These are phyloP conservation scores for Mycteria americana DNA, from an alignment of 2,797 vertebrate species.

Conservation along the genomic window DNA sequence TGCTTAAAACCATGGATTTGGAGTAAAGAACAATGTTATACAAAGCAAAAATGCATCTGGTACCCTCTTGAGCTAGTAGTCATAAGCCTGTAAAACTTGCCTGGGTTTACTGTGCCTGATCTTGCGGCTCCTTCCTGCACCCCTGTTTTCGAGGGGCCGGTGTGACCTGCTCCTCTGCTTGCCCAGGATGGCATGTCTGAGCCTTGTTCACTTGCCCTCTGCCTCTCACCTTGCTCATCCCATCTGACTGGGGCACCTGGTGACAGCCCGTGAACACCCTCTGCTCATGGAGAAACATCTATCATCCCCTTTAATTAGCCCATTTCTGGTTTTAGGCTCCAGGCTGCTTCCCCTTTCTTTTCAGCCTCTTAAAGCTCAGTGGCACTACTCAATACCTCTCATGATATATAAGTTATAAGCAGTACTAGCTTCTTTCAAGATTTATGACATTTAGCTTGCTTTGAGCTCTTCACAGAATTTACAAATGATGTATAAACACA, in stretches of 20 bases:
- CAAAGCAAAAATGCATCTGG: not conserved
- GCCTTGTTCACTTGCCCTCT: not conserved
- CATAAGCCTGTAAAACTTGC: not conserved
- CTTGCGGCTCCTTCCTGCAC: not conserved
- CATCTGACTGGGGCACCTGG: not conserved
- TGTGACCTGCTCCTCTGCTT: not conserved
- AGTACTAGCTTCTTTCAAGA: not conserved
- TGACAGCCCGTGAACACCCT: not conserved
- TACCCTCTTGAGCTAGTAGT: not conserved
- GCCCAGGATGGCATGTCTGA: rapidly evolving
- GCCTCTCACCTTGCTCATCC: not conserved
- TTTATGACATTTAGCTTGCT: conserved; percentile 16
- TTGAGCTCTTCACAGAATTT: conserved; percentile 29
- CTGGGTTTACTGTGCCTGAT: not conserved
- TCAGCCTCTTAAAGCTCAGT: not conserved
- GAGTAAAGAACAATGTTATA: not conserved
- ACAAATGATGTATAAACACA: not conserved
- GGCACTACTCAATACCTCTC: not conserved
- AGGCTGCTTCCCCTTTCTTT: not conserved
- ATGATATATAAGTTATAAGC: not conserved
- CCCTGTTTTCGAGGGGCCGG: not conserved
- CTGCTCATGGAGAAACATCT: not conserved
- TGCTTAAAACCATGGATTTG: not conserved
- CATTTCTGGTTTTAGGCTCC: not conserved
- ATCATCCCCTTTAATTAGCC: not conserved